Evolutionary conservation across 2,113 vertebrate genomes (phyloP).

Genomic region (Oncorhynchus kisutch): DNA sequence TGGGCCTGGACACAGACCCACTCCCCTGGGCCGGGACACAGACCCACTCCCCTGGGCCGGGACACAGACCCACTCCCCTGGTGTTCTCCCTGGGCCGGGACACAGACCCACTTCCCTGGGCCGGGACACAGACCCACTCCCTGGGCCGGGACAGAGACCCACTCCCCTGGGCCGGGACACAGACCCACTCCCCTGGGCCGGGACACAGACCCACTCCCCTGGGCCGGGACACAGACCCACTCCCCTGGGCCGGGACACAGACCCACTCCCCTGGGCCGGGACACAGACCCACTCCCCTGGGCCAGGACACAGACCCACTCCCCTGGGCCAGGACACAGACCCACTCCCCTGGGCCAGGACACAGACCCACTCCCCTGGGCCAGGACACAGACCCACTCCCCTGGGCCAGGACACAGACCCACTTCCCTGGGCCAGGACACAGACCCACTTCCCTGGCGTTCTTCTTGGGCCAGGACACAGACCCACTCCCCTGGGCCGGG

Average conservation of each 20-base stretch:
- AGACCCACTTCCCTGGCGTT: slow-evolving; percentile 2
- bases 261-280: too few relatives aligned
- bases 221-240: not conserved
- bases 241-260: too few relatives aligned
- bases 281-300: slow-evolving; percentile 5
- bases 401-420: not conserved
- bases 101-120: too few relatives aligned
- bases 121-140: too few relatives aligned
- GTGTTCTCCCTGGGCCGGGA: not conserved
- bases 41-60: too few relatives aligned
- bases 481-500: not conserved
- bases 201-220: not conserved
- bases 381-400: not conserved
- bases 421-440: slow-evolving; percentile 7
- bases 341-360: slow-evolving; percentile 18
- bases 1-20: slow-evolving; percentile 11
- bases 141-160: too few relatives aligned
- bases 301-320: slow-evolving; percentile 1
- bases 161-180: too few relatives aligned
- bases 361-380: slow-evolving; percentile 16
- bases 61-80: too few relatives aligned
- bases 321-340: slow-evolving; percentile 12
- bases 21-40: too few relatives aligned
- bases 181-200: too few relatives aligned
- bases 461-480: slow-evolving; percentile 16